These are phyloP conservation scores for Ecliptopera silaceata DNA, from an alignment of 2,888 invertebrate genomes.

Conservation along the genomic window DNA sequence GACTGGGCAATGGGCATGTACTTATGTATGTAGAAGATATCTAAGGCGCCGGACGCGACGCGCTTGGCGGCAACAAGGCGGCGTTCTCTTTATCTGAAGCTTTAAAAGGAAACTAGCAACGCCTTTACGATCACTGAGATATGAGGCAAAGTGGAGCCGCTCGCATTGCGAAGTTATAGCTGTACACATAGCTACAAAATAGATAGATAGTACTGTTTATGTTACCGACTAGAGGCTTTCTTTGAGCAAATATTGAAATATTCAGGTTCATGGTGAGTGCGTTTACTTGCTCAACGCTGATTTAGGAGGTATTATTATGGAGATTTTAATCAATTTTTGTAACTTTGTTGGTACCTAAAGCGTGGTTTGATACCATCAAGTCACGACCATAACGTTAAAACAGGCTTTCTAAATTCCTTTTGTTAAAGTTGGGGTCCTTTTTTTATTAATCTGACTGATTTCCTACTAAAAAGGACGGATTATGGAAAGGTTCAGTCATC, in stretches of 20 bases:
- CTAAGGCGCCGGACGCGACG: constrained; percentile 44
- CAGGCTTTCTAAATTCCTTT: constrained; percentile 48
- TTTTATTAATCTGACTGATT: not conserved
- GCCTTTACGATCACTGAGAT: constrained; percentile 68
- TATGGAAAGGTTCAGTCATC: not conserved
- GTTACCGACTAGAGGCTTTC: constrained; percentile 28
- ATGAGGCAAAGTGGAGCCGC: constrained; percentile 57
- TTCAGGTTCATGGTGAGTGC: constrained; percentile 22
- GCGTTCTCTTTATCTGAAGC: constrained; percentile 65
- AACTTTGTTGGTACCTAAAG: constrained; percentile 13
- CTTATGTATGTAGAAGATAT: constrained; percentile 38
- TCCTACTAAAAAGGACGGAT: not conserved
- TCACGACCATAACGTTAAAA: constrained; percentile 49
- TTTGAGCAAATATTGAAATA: constrained; percentile 23
- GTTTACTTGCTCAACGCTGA: constrained; percentile 12
- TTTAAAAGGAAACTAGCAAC: constrained; percentile 77
- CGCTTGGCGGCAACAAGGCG: constrained; percentile 50
- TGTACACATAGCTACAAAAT: constrained; percentile 37
- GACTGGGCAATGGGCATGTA: constrained; percentile 46
- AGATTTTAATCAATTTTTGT: constrained; percentile 29
- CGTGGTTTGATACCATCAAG: constrained; percentile 49
- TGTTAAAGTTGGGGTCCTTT: not conserved
- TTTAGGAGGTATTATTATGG: constrained; percentile 20
- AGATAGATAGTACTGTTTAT: constrained; percentile 27
- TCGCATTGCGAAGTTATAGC: constrained; percentile 42